Percentiles rank a stretch among this genome's conserved stretches.
phyloP scores from a whole-genome alignment of 2,888 invertebrate species.

The Amiota communis region DNA sequence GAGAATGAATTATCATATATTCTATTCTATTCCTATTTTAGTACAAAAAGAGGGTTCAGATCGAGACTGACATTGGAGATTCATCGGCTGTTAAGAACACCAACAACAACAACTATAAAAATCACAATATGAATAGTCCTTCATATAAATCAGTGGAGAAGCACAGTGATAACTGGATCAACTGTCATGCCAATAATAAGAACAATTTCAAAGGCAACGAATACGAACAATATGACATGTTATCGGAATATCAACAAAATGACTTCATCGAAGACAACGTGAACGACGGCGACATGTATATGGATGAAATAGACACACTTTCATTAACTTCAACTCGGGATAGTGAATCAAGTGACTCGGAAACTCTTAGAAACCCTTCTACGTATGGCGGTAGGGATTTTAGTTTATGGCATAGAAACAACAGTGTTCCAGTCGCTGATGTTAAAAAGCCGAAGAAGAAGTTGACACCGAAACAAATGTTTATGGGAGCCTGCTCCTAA shows the following conservation, averaged over 20 bases:
- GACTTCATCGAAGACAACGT: neutral
- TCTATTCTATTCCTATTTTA: constrained; percentile 33
- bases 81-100: constrained; percentile 41
- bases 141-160: constrained; percentile 33
- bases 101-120: constrained; percentile 9
- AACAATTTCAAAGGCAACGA: neutral
- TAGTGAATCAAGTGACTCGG: constrained; percentile 47
- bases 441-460: constrained; percentile 28
- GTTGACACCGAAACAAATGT: constrained; percentile 47
- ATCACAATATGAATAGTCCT: neutral
- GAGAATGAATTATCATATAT: neutral
- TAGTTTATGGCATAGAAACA: neutral
- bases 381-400: constrained; percentile 40
- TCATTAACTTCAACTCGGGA: constrained; percentile 50
- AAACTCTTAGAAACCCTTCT: constrained; percentile 48
- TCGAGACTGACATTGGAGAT: constrained; percentile 66
- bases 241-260: constrained; percentile 32
- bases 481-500: constrained; percentile 41
- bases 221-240: neutral
- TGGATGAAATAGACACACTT: constrained; percentile 48
- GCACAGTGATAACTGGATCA: constrained; percentile 8
- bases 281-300: constrained; percentile 25
- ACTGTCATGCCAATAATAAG: constrained; percentile 21
- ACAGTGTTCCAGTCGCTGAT: constrained; percentile 34
- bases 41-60: constrained; percentile 56